Evolutionary conservation across 2,888 invertebrate genomes (phyloP).

Genomic region (Nesidiocoris tenuis): DNA sequence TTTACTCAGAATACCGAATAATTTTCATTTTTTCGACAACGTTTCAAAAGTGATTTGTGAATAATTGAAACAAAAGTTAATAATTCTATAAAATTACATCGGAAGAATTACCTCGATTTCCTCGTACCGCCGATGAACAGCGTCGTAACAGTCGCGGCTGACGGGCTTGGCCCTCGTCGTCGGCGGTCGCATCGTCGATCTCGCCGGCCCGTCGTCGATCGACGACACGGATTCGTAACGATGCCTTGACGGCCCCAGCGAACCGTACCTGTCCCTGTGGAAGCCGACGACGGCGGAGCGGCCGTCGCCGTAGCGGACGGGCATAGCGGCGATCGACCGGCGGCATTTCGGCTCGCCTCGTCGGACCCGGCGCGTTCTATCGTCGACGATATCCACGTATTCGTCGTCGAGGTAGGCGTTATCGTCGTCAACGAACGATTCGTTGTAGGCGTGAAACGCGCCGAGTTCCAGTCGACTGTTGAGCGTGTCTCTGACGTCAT

Average conservation of each 20-base stretch:
- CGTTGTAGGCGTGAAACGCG: conserved; percentile 43
- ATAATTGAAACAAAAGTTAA: too few relatives aligned
- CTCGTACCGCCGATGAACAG: conserved; percentile 15
- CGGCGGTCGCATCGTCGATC: neutral
- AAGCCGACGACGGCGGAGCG: conserved; percentile 31
- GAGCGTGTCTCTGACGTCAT: conserved; percentile 26
- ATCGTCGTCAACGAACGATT: conserved; percentile 45
- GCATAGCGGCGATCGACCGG: conserved; percentile 41
- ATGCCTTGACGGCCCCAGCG: conserved; percentile 4
- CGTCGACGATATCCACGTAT: conserved; percentile 36
- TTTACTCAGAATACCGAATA: too few relatives aligned
- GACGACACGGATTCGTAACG: conserved; percentile 35
- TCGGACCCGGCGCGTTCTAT: neutral
- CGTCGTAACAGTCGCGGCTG: conserved; percentile 1
- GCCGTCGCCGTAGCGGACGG: neutral
- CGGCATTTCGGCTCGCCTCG: conserved; percentile 33
- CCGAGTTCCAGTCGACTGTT: conserved; percentile 41
- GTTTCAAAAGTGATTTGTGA: too few relatives aligned
- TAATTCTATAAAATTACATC: too few relatives aligned
- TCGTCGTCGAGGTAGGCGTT: conserved; percentile 34
- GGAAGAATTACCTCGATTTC: conserved; percentile 38
- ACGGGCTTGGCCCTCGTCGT: neutral
- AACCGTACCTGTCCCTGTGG: conserved; percentile 33
- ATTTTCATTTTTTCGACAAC: too few relatives aligned
- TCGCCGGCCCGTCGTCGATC: conserved; percentile 13